Evolutionary conservation across 2,797 vertebrate species (phyloP).

Genomic region (Phalanger gymnotis): DNA sequence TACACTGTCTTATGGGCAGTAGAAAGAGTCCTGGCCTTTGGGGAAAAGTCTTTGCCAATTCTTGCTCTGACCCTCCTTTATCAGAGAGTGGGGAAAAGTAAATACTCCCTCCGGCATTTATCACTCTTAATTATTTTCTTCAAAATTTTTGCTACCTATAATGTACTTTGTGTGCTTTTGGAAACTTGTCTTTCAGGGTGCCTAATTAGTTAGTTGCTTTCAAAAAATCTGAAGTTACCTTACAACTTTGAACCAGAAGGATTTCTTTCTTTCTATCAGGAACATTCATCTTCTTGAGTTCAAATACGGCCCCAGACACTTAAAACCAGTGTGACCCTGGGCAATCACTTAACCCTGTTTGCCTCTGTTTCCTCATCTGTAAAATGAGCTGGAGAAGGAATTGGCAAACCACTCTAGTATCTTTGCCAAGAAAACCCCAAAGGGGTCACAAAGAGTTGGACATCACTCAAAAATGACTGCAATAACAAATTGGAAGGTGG

Average conservation of each 20-base stretch:
- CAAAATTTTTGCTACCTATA: too few relatives aligned
- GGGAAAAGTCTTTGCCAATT: neutral
- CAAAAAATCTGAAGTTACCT: conserved; percentile 21
- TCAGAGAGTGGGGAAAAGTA: neutral
- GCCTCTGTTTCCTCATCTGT: too few relatives aligned
- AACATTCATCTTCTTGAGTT: neutral
- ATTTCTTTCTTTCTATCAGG: neutral
- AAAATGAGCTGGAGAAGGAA: too few relatives aligned
- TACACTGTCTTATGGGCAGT: neutral
- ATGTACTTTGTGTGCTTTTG: too few relatives aligned
- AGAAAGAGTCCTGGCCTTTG: neutral
- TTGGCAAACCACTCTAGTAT: too few relatives aligned
- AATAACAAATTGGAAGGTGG: neutral
- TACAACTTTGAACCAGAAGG: neutral
- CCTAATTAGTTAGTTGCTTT: conserved; percentile 8
- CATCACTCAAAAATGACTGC: neutral
- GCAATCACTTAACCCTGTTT: too few relatives aligned
- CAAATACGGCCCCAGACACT: neutral
- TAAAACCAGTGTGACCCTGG: neutral
- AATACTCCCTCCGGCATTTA: too few relatives aligned
- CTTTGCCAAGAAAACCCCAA: too few relatives aligned
- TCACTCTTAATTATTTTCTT: too few relatives aligned
- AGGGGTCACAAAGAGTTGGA: too few relatives aligned
- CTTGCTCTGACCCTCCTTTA: conserved; percentile 22
- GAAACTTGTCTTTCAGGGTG: neutral